Conservation (phyloP, 2,797 vertebrate genomes). For the Hyperoplus immaculatus region DNA sequence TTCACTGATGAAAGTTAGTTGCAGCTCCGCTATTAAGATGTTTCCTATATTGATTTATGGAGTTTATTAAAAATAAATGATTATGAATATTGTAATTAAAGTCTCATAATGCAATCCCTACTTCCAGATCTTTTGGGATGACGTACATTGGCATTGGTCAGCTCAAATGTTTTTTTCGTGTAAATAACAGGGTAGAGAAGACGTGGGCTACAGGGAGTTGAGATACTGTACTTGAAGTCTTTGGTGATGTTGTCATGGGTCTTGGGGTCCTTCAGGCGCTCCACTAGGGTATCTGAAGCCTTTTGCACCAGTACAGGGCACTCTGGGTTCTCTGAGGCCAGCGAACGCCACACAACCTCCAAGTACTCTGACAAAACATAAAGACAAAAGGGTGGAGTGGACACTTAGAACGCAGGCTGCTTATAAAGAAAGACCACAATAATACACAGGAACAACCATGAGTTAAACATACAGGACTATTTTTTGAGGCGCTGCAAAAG, state of each 20-base stretch:
- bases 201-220: not conserved
- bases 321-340: conserved; percentile 72
- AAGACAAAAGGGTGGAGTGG: conserved; percentile 14
- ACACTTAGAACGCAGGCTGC: conserved; percentile 45
- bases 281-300: conserved; percentile 72
- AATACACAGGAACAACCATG: conserved; percentile 12
- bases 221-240: conserved; percentile 82
- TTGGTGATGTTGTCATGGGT: conserved; percentile 81
- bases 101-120: not conserved
- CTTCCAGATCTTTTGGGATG: not conserved
- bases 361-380: conserved; percentile 80
- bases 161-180: not conserved
- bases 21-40: not conserved
- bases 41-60: not conserved
- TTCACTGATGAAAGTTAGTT: not conserved
- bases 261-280: conserved; percentile 73
- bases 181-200: not conserved
- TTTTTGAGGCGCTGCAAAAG: conserved; percentile 15
- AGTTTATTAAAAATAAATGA: too few relatives aligned
- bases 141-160: not conserved
- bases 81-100: not conserved
- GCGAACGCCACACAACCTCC: conserved; percentile 83
- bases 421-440: conserved; percentile 45
- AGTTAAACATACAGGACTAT: conserved; percentile 34
- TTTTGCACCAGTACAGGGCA: conserved; percentile 77